Evolutionary conservation across 92 coral and sea anemone species (phyloP), one percentile per base, ranked within the genome.

Genomic region (Bergia sp.): DNA sequence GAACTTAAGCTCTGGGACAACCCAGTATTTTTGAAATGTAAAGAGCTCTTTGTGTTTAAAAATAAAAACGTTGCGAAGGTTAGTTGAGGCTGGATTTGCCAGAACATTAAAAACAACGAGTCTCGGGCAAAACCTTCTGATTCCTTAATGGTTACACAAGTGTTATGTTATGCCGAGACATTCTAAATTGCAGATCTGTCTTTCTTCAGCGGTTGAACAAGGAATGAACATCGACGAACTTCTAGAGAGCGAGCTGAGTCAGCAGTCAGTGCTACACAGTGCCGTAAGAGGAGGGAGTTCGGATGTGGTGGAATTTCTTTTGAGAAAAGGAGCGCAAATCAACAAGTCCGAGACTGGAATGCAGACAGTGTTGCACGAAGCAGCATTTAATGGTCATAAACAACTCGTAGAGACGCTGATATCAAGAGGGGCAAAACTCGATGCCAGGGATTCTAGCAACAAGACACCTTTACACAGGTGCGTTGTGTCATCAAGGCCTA

Each of bases 391-490:
- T 20, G 87, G 87, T 47, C 87, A 71, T 38, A 71, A 29, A 12
- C n/a, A 72, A 45, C 42, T 84, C 36, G 23, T 84, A 64, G 87
- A 84, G 6, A 44, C 79, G 11, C 36, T 84, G 79, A 84, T 84
- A 67, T 71, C 67, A 47, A 84, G 57, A n/a, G 87, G 87, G 29
- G 87, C 87, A 37, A 84, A 84, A 71, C 23, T 84, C 18, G n/a
- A n/a, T 44, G 79, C 79, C 77, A 76, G 79, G 36, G 79, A 84
- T n/a, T 42, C 36, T 3, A 47, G 65, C 79, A 84, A 71, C 66
- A 84, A 84, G 65, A 84, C 87, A 7, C 87, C 87, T 29, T 71
- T 84, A 69, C 87, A 84, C 79, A 84, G 87, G 87, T 84, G 39
- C 38, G 86, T 43, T 6, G 0, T 69, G 1, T 16, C 37, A 55